Percentiles rank a stretch among this genome's conserved stretches.
These are phyloP conservation scores for Pangasius djambal DNA, from an alignment of 2,797 vertebrate genomes.

Conservation along the genomic window DNA sequence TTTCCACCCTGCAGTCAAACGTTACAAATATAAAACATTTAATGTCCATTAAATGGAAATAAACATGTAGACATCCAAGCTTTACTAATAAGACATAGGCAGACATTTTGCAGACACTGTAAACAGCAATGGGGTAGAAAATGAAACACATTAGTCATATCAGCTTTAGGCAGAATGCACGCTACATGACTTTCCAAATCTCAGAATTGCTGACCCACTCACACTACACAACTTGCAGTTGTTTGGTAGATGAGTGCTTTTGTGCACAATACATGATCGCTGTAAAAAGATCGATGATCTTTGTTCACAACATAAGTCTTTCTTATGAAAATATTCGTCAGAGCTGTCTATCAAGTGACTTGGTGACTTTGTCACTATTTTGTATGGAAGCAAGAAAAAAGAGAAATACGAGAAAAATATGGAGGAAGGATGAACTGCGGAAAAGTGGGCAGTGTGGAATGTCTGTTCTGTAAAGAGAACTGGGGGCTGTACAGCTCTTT, in stretches of 20 bases:
- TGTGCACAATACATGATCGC: too few relatives aligned
- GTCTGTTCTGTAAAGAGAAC: neutral
- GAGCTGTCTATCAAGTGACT: neutral
- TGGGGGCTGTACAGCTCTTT: neutral
- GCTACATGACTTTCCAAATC: neutral
- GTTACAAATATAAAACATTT: conserved; percentile 33
- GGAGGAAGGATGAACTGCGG: neutral
- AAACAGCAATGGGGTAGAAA: conserved; percentile 14
- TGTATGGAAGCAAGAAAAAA: neutral
- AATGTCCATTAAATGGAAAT: conserved; percentile 27
- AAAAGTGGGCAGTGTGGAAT: too few relatives aligned
- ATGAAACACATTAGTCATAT: conserved; percentile 1
- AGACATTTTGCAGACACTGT: conserved; percentile 25
- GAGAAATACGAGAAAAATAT: neutral
- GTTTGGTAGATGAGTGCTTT: neutral
- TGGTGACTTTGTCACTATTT: neutral
- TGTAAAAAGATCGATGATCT: too few relatives aligned
- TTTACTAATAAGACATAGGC: conserved; percentile 14
- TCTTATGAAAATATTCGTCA: neutral
- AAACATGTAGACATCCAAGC: conserved; percentile 12
- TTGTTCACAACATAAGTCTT: neutral
- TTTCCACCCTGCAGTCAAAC: conserved; percentile 9
- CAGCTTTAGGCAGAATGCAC: neutral
- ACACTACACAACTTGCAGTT: neutral
- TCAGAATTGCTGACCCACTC: neutral